Base-by-base conservation (phyloP, 2,888 invertebrate genomes). In the Phragmatobia fuliginosa region DNA sequence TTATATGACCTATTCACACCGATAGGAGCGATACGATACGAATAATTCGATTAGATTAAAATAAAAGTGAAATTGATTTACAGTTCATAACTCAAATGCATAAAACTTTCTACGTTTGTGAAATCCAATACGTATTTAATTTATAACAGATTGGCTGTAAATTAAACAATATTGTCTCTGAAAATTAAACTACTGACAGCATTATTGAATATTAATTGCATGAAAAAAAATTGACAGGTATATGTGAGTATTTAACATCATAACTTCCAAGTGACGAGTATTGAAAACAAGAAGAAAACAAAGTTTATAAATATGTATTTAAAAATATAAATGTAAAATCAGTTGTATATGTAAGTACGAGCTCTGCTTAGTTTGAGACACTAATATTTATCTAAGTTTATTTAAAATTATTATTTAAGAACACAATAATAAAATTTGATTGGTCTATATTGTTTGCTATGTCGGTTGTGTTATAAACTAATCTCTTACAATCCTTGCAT, bases 41-140 rank as follows among this genome's bases (percentile, higher is more conserved):
- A n/a, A n/a, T n/a, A n/a, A 25, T 25, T 38, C 25, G 28, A 38
- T 38, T 61, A 1, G 18, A 6, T 61, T 25, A 62, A 38, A 38
- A 16, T 2, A 18, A 36, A 36, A 61, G 36, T 38, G 61, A 36
- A 61, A 61, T 61, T 61, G 8, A 62, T 8, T 61, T 38, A 38
- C 16, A 11, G 1, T 8, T n/a, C 18, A 62, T 28, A 28, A 38
- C 38, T 62, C 38, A 25, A 38, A 28, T 38, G 18, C 25, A 52
- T 52, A 62, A 62, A 61, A 61, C 28, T 62, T 62, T 62, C 62
- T 36, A 38, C 28, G 18, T 62, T 49, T 62, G 38, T 38, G 62
- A 62, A 62, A 62, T 38, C 38, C 8, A 62, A 62, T 38, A 25
- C 7, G 25, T 18, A 28, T 61, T 62, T 4, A 38, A 61, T 61